These are phyloP conservation scores for Camponotus vicinus DNA, from an alignment of 1,140 invertebrate genomes.

Conservation along the genomic window DNA sequence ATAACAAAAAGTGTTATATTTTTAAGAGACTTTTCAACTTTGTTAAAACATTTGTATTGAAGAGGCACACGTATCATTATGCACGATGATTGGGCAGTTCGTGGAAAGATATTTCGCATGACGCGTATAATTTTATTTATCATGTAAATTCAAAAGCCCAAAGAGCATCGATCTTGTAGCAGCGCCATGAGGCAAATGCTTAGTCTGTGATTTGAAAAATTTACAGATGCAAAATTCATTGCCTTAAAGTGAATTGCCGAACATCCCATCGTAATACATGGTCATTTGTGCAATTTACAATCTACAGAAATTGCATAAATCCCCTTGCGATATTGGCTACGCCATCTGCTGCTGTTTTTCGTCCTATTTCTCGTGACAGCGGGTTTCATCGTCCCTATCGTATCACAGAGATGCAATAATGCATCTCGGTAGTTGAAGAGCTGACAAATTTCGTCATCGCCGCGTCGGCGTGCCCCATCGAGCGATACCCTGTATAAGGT, in stretches of 20 bases:
- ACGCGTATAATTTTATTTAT: not conserved
- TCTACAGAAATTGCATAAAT: constrained; percentile 62
- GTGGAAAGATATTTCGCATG: not conserved
- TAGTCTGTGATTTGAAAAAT: constrained; percentile 36
- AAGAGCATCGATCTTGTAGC: not conserved
- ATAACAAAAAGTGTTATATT: not conserved
- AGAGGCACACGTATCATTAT: not conserved
- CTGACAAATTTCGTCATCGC: constrained; percentile 59
- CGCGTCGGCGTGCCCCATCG: constrained; percentile 43
- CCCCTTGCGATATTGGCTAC: constrained; percentile 54
- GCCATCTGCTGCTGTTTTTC: constrained; percentile 61
- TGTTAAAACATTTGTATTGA: not conserved
- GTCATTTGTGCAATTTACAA: constrained; percentile 56
- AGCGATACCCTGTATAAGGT: constrained; percentile 5
- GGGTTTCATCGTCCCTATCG: constrained; percentile 56
- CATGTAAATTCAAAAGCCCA: not conserved
- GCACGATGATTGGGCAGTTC: constrained; percentile 10
- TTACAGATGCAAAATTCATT: constrained; percentile 21
- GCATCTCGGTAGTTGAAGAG: constrained; percentile 53
- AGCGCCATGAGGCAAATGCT: constrained; percentile 13
- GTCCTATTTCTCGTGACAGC: constrained; percentile 61
- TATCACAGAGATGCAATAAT: constrained; percentile 59
- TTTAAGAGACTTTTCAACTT: not conserved
- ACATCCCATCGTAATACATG: constrained; percentile 14
- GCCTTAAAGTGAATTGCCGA: constrained; percentile 9